Evolutionary conservation across 2,888 invertebrate genomes (phyloP).

Genomic region (Drosophila longiperda): DNA sequence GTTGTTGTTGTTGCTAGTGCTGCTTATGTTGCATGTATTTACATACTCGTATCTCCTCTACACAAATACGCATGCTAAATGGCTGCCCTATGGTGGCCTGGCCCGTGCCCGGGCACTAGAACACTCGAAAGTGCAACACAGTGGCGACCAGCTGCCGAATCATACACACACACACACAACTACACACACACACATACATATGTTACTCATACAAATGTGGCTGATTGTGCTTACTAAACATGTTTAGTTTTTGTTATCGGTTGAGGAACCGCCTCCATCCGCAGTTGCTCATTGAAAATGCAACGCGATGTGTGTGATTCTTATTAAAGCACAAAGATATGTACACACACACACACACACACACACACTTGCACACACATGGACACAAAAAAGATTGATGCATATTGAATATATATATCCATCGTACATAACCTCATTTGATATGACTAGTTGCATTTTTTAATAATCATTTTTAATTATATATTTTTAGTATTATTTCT

Average conservation of each 20-base stretch:
- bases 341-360: neutral
- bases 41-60: slow-evolving; percentile 6
- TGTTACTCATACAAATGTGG: slow-evolving; percentile 22
- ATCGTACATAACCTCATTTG: slow-evolving; percentile 2
- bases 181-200: slow-evolving; percentile 5
- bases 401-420: slow-evolving; percentile 42
- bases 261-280: slow-evolving; percentile 61
- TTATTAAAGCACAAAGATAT: slow-evolving; percentile 62
- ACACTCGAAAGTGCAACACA: slow-evolving; percentile 47
- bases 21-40: slow-evolving; percentile 7
- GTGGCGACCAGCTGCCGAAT: slow-evolving; percentile 38
- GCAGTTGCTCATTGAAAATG: slow-evolving; percentile 67
- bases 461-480: neutral
- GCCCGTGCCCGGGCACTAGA: slow-evolving; percentile 52
- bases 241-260: slow-evolving; percentile 65
- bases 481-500: neutral
- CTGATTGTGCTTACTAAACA: slow-evolving; percentile 62
- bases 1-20: slow-evolving; percentile 33
- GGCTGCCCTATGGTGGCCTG: slow-evolving; percentile 54
- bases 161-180: neutral
- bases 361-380: neutral
- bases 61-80: slow-evolving; percentile 55
- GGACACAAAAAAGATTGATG: slow-evolving; percentile 52
- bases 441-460: neutral
- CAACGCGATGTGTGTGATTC: slow-evolving; percentile 71